Percentiles rank a stretch among this genome's conserved stretches.
Conservation (phyloP, 1,140 invertebrate genomes). For the Aethina tumida region DNA sequence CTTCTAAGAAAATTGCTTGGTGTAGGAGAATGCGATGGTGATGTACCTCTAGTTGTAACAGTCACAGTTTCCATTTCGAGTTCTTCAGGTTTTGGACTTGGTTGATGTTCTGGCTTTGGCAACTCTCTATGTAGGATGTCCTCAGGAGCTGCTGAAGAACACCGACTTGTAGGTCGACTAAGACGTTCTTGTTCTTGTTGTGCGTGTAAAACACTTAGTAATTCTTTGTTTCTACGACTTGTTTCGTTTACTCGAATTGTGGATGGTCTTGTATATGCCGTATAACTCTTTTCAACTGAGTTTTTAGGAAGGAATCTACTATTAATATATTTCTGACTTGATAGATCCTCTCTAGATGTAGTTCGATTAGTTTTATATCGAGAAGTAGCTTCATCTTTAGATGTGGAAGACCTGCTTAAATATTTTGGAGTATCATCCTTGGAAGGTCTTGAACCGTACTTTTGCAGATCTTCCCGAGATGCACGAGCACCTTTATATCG, state of each 20-base stretch:
- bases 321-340: constrained; percentile 32
- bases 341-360: constrained; percentile 26
- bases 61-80: constrained; percentile 43
- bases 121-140: constrained; percentile 16
- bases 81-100: constrained; percentile 17
- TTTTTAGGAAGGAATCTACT: constrained; percentile 35
- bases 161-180: constrained; percentile 26
- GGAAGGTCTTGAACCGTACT: no score
- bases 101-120: constrained; percentile 6
- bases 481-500: no score
- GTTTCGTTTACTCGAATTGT: constrained; percentile 27
- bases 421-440: constrained; percentile 20
- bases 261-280: constrained; percentile 28
- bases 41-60: constrained; percentile 62
- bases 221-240: constrained; percentile 31
- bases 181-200: constrained; percentile 25
- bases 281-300: constrained; percentile 33
- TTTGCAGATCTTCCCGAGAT: no score
- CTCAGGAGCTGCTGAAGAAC: constrained; percentile 24
- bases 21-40: constrained; percentile 59
- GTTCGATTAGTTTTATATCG: constrained; percentile 21
- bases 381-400: constrained; percentile 17
- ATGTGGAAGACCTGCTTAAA: constrained; percentile 16
- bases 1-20: constrained; percentile 43
- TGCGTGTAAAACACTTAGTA: constrained; percentile 27